Evolutionary conservation across 2,113 vertebrate genomes (phyloP).

Genomic region (Epinephelus lanceolatus): DNA sequence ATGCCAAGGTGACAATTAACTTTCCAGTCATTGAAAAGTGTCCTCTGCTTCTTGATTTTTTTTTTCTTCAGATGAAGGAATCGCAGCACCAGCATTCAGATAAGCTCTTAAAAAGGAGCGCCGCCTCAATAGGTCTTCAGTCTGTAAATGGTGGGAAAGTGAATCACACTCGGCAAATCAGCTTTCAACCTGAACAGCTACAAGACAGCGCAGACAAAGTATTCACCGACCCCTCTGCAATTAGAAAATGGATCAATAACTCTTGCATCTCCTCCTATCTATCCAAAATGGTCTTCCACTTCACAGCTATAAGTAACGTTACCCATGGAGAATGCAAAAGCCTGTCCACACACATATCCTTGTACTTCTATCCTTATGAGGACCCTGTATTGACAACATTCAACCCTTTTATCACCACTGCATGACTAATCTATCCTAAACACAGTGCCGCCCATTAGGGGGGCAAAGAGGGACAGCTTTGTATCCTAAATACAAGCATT

Average conservation of each 20-base stretch:
- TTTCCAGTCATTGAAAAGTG: conserved; percentile 6
- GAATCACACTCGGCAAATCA: conserved; percentile 43
- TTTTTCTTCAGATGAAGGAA: conserved; percentile 15
- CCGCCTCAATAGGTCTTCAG: background rate
- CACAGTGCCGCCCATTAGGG: too few relatives aligned
- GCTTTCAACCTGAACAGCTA: conserved; percentile 30
- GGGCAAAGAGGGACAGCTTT: too few relatives aligned
- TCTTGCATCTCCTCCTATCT: conserved; percentile 25
- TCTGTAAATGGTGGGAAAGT: conserved; percentile 11
- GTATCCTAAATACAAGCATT: too few relatives aligned
- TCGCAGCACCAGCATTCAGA: conserved; percentile 4
- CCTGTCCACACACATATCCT: background rate
- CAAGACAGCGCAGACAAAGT: conserved; percentile 31
- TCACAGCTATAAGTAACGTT: background rate
- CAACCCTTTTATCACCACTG: background rate
- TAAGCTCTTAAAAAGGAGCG: conserved; percentile 10
- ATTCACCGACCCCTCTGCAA: conserved; percentile 38
- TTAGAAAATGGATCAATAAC: conserved; percentile 65
- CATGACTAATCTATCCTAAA: background rate
- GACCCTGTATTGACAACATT: background rate
- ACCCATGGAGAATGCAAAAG: conserved; percentile 2
- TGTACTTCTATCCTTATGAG: background rate
- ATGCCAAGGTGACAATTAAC: conserved; percentile 30
- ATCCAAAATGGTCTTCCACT: conserved; percentile 36
- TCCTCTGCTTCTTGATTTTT: conserved; percentile 12